A percentile compares a stretch with the other conserved stretches of the same genome.
These are phyloP conservation scores for Salmo trutta DNA, from an alignment of 2,797 vertebrate species.

Conservation along the genomic window DNA sequence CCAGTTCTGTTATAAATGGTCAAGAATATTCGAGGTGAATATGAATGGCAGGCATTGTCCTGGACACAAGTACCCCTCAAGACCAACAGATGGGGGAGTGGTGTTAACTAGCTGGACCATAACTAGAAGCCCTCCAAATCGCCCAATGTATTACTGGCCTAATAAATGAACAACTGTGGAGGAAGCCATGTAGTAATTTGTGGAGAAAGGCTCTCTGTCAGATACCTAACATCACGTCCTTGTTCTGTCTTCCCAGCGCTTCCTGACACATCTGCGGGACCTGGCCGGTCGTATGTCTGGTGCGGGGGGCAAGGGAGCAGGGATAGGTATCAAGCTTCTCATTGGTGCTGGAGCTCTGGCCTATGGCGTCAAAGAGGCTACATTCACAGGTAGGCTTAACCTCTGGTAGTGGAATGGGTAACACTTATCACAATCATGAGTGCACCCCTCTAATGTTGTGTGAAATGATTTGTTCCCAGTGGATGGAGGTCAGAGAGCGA, in stretches of 20 bases:
- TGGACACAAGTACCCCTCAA: neutral
- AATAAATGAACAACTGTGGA: neutral
- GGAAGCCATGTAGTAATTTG: neutral
- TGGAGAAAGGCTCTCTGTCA: neutral
- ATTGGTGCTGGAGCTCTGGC: constrained; percentile 85
- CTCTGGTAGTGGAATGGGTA: neutral
- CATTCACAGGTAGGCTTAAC: constrained; percentile 82
- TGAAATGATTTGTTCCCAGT: constrained; percentile 68
- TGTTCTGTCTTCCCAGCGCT: constrained; percentile 45
- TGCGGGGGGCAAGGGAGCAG: constrained; percentile 81
- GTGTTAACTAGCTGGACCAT: neutral
- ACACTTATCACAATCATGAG: neutral
- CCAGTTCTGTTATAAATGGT: neutral
- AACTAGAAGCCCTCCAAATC: neutral
- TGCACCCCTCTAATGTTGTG: neutral
- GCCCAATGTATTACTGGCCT: neutral
- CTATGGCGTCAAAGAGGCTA: constrained; percentile 84
- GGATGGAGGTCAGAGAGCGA: constrained; percentile 89
- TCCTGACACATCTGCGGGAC: constrained; percentile 84
- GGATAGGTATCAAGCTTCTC: constrained; percentile 84
- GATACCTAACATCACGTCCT: neutral
- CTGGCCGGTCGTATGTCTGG: constrained; percentile 83
- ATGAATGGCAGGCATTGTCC: neutral
- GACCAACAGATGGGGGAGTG: too few relatives aligned
- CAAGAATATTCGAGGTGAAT: neutral